Evolutionary conservation across 2,797 vertebrate genomes (phyloP), one percentile per base, ranked within the genome.

Genomic region (Tenualosa ilisha): DNA sequence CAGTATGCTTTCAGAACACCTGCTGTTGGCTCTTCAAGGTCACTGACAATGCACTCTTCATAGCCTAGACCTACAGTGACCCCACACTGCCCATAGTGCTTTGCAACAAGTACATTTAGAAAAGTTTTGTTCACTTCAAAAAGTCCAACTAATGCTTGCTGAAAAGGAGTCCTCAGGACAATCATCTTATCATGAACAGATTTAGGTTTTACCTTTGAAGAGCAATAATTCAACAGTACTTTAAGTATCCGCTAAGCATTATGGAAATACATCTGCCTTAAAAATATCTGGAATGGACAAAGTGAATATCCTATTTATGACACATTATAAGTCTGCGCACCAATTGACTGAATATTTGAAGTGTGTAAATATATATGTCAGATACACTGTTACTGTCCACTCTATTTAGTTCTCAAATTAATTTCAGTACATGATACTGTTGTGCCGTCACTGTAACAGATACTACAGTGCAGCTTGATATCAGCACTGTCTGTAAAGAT

Each of bases 11-110:
- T 81, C 65, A n/a, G 24, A 88, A 85, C 92, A 92, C 89, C 91
- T 92, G 90, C 81, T 89, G 24, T 37, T 11, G 83, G 83, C 85
- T 81, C 31, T 79, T 91, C 90, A 91, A 88, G 72, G 72, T 46
- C 40, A 31, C 56, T 88, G 87, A 85, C 87, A 65, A n/a, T 56
- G 84, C 82, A 86, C 87, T 84, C 65, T 50, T 83, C 88, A 86
- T 9, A 84, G 49, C 86, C 7, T 20, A 79, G 72, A 46, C 72
- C 72, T 46, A 79, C 72, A 43, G 72, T 79, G 72, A 79, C 37
- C 15, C 72, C 40, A 43, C 3, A 22, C 20, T 79, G 9, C 72
- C 40, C 72, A 79, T 17, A 43, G 43, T 79, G 72, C 72, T 46
- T 20, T 46, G 72, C 20, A 79, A 17, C 17, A 40, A 79, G 72